Evolutionary conservation across 2,113 vertebrate genomes (phyloP), one percentile per base, ranked within the genome.

Genomic region (Gallinago media): DNA sequence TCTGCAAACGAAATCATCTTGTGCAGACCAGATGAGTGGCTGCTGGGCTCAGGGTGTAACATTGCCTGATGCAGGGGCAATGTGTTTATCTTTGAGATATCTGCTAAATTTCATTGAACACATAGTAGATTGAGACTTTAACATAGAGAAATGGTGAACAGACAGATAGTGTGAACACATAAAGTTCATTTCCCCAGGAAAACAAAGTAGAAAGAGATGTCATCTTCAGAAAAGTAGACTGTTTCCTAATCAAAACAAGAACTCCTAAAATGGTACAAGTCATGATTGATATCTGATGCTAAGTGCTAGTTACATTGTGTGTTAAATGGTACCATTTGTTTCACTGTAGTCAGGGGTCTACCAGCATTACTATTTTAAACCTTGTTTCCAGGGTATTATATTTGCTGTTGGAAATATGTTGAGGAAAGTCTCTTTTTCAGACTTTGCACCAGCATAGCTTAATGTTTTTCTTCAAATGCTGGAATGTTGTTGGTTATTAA

Each of bases 331-430:
- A 21, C 5, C 27, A 54, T 42, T 94, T 82, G 59, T 32, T 70
- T 38, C 75, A 32, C 62, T 89, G 20, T 38, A 93, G 72, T 77
- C 52, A 86, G 90, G 49, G 56, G 44, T 77, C 50, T 88, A 76
- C 74, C 49, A 76, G 25, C 58, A 36, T 46, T 85, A n/a, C 52
- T 91, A 50, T 96, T 94, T 82, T 89, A 96, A 96, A 91, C 25
- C 56, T 67, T 82, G 29, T 86, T 90, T 94, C 74, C 66, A 75
- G 56, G 74, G 36, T 84, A 83, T 80, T 96, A 52, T 63, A 72
- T 88, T 92, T 93, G 55, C 29, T 80, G 20, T 54, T 92, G 32
- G 47, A 78, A 85, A 55, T 74, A 63, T 2, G 9, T 65, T 85
- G 38, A 67, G 32, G 21, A 68, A 21, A 76, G 12, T 46, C 11